Percentiles rank a stretch among this genome's conserved stretches.
Evolutionary conservation across 2,797 vertebrate genomes (phyloP).

Genomic region (Falco peregrinus): DNA sequence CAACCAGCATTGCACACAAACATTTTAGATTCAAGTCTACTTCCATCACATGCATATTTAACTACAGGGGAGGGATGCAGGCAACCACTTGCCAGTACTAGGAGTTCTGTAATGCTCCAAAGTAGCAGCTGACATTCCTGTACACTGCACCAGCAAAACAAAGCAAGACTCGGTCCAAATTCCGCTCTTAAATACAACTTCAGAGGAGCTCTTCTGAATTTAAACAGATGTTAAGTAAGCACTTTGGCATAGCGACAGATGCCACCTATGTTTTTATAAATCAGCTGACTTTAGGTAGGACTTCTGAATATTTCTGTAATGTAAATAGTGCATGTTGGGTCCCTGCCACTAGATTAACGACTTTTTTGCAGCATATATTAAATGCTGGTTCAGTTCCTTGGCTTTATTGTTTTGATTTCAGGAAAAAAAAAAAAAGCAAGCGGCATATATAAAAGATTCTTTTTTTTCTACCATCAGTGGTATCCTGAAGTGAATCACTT

Average conservation of each 20-base stretch:
- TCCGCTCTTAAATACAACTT: background rate
- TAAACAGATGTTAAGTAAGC: background rate
- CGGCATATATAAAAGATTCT: background rate
- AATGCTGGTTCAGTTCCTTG: background rate
- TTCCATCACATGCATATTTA: background rate
- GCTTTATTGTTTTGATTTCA: background rate
- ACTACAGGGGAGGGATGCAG: background rate
- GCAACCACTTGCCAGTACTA: background rate
- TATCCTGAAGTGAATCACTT: constrained; percentile 94
- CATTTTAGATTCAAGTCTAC: background rate
- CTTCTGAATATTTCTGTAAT: background rate
- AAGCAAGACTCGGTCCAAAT: background rate
- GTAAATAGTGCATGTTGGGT: background rate
- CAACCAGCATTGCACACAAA: fast-evolving
- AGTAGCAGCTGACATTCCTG: background rate
- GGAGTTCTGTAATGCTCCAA: background rate
- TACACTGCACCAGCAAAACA: background rate
- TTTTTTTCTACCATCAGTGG: constrained; percentile 80
- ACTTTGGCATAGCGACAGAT: background rate
- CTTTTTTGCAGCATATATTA: background rate
- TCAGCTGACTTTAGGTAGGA: background rate
- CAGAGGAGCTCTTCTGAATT: background rate
- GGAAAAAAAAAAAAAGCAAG: background rate
- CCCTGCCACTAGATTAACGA: background rate
- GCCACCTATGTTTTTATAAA: background rate